phyloP scores from a whole-genome alignment of 2,797 vertebrate species.

The Acipenser transmontanus region DNA sequence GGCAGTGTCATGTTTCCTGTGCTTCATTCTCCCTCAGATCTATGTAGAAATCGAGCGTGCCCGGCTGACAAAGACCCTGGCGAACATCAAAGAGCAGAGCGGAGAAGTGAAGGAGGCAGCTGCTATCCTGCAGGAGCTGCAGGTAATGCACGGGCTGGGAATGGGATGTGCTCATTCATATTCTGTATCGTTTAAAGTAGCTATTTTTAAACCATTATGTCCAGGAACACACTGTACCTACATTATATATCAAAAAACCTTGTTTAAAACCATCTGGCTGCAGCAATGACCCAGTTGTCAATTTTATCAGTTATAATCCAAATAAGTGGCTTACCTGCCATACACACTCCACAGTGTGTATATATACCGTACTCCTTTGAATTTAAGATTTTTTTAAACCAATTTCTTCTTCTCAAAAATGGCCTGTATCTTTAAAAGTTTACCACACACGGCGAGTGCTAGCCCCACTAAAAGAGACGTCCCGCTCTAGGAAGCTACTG shows the following conservation, averaged over 20 bases:
- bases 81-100: slow-evolving; percentile 85
- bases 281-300: too few relatives aligned
- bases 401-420: too few relatives aligned
- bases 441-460: too few relatives aligned
- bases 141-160: slow-evolving; percentile 56
- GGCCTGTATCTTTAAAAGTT: too few relatives aligned
- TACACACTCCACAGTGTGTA: too few relatives aligned
- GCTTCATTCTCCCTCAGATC: slow-evolving; percentile 61
- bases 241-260: neutral
- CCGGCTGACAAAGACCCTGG: slow-evolving; percentile 86
- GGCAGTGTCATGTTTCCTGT: neutral
- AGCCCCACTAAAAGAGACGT: too few relatives aligned
- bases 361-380: too few relatives aligned
- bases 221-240: neutral
- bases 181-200: neutral
- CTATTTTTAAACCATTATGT: too few relatives aligned
- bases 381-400: too few relatives aligned
- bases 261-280: neutral
- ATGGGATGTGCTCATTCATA: neutral
- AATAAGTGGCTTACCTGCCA: too few relatives aligned
- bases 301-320: too few relatives aligned
- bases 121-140: slow-evolving; percentile 88
- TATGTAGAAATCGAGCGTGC: slow-evolving; percentile 98
- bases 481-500: too few relatives aligned
- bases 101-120: slow-evolving; percentile 93